These are phyloP conservation scores for Epinephelus awoara DNA, from an alignment of 2,797 vertebrate genomes.

Conservation along the genomic window DNA sequence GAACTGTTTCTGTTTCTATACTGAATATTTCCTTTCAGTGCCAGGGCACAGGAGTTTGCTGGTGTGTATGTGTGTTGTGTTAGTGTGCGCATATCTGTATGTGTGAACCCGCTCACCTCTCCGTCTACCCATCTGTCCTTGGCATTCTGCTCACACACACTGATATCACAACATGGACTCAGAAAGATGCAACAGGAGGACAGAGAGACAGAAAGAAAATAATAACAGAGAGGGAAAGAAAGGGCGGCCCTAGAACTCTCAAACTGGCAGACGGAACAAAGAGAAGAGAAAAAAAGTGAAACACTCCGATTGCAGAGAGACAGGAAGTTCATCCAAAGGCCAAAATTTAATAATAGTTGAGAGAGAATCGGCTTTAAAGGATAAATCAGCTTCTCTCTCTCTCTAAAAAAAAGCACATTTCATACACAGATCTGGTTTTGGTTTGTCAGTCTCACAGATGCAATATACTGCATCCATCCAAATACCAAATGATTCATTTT, in stretches of 20 bases:
- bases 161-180: constrained; percentile 32
- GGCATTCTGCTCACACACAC: constrained; percentile 47
- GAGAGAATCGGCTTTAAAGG: constrained; percentile 49
- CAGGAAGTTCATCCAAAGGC: constrained; percentile 49
- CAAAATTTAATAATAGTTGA: constrained; percentile 37
- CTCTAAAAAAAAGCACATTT: neutral
- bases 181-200: constrained; percentile 42
- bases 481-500: constrained; percentile 16
- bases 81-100: constrained; percentile 11
- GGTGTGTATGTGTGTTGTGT: neutral
- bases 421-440: constrained; percentile 2
- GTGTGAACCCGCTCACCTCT: constrained; percentile 42
- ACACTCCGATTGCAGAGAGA: constrained; percentile 9
- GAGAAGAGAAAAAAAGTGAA: neutral
- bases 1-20: constrained; percentile 6
- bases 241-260: neutral
- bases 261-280: constrained; percentile 22
- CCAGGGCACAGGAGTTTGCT: neutral
- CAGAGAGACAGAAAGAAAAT: neutral
- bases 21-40: constrained; percentile 5
- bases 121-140: constrained; percentile 40
- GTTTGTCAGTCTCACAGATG: constrained; percentile 10
- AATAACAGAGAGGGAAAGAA: neutral
- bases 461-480: neutral
- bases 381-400: constrained; percentile 9